Base-by-base conservation (phyloP, 2,888 invertebrate species). In the Protophormia terraenovae region DNA sequence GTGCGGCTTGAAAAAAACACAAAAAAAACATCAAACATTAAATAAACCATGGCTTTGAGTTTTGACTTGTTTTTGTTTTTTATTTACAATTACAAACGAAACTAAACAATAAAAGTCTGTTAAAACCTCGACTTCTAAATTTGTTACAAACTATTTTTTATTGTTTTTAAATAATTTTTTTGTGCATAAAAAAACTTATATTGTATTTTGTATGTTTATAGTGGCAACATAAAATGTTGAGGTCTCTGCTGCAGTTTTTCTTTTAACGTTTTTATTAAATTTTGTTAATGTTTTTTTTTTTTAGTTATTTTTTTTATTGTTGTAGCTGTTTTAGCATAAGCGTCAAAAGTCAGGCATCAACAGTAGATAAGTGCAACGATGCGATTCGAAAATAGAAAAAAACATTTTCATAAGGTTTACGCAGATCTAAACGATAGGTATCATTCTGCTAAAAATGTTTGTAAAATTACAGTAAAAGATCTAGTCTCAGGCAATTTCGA, bases 71-170 rank as follows among this genome's bases (percentile, higher is more conserved):
- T 62, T 72, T 55, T 12, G n/a, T n/a, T n/a, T n/a, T n/a, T n/a
- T n/a, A n/a, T n/a, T n/a, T n/a, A n/a, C n/a, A n/a, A 38, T 78
- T 29, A 29, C 38, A 32, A 14, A 53, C 22, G 19, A 66, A 47
- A 66, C 50, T 12, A 75, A 64, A 53, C 6, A 72, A n/a, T n/a
- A 62, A 84, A 41, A 29, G 22, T 45, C 32, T 55, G n/a, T 14
- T 16, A 62, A 55, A 75, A 45, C 82, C 69, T 83, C 78, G 78
- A 75, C 85, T 82, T 67, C 81, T 77, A 69, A 85, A 84, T 69
- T 81, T 72, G 10, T 64, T 71, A 71, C 1, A 41, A 55, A 60
- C 35, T 24, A 41, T 24, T 50, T 29, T 50, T 27, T 22, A 10
- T 22, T 60, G 27, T 69, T 58, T 69, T 27, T 14, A n/a, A 14